phyloP scores from a whole-genome alignment of 2,113 vertebrate species.

The Chlamydotis undulata region DNA sequence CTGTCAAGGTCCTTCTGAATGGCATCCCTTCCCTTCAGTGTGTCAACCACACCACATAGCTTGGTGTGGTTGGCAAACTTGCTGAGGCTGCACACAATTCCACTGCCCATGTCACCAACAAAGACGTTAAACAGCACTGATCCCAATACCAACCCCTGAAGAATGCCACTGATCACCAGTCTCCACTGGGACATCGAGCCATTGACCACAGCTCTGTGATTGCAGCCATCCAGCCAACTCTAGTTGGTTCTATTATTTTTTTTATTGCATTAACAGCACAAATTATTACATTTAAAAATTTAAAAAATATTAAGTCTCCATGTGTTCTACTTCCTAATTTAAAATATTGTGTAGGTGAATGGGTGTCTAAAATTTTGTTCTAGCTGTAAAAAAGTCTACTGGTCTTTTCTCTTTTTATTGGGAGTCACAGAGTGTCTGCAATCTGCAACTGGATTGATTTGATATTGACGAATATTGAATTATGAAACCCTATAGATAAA shows the following conservation, averaged over 20 bases:
- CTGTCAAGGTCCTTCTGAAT: too few species aligned
- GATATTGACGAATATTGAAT: constrained; percentile 68
- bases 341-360: background rate
- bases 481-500: constrained; percentile 66
- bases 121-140: too few species aligned
- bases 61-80: too few species aligned
- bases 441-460: constrained; percentile 52
- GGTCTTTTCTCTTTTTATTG: background rate
- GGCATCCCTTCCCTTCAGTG: too few species aligned
- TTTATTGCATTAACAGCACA: background rate
- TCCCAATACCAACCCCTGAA: too few species aligned
- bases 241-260: background rate
- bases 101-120: too few species aligned
- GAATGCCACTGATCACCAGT: too few species aligned
- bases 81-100: too few species aligned
- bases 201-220: too few species aligned
- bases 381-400: background rate
- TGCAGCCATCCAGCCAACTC: too few species aligned
- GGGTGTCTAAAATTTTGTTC: background rate
- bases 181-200: too few species aligned
- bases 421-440: constrained; percentile 16
- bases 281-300: background rate
- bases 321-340: background rate
- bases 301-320: background rate
- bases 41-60: too few species aligned